Base-by-base conservation (phyloP, 2,797 vertebrate species). In the Danio albolineatus region DNA sequence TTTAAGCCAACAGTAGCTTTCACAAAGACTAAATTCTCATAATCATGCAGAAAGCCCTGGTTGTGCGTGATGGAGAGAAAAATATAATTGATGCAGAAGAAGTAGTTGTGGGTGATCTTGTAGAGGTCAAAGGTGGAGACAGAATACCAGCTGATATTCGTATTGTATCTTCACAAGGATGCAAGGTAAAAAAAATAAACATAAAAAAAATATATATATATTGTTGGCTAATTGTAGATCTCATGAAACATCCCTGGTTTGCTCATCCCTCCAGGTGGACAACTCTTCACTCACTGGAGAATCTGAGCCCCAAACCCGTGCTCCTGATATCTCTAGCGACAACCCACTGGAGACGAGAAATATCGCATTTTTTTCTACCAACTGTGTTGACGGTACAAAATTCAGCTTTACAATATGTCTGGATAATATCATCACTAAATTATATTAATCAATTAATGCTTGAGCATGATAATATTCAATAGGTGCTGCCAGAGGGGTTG, bases 321-420 rank as follows among this genome's bases (percentile, higher is more conserved):
- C 95, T 80, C 96, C 97, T 0, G 97, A 99, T 77, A 97, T 96
- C 89, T 96, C 97, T 66, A 96, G 97, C 5, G 97, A 99, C 72
- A 99, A 98, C 88, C 97, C 97, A 0, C 86, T 99, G 84, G 97
- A 99, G 89, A 98, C 97, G 0, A 95, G 95, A 78, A 99, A 99
- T 88, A 97, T 99, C n/a, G 97, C 95, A 28, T 99, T 99, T 89
- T 98, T 98, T 84, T 98, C 97, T 16, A 99, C 97, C 81, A 98
- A 98, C 90, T 99, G 97, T 60, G 95, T 99, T 60, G 97, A 99
- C 95, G 97, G 97, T 98, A 90, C 13, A 10, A 67, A 65, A 19
- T 57, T 16, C 1, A 1, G 1, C 13, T 59, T 21, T 57, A 5
- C 14, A 21, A 7, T 16, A 10, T 0, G 0, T 19, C 12, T 59